These are phyloP conservation scores for Diaphora mendica DNA, from an alignment of 2,888 invertebrate genomes.

Conservation along the genomic window DNA sequence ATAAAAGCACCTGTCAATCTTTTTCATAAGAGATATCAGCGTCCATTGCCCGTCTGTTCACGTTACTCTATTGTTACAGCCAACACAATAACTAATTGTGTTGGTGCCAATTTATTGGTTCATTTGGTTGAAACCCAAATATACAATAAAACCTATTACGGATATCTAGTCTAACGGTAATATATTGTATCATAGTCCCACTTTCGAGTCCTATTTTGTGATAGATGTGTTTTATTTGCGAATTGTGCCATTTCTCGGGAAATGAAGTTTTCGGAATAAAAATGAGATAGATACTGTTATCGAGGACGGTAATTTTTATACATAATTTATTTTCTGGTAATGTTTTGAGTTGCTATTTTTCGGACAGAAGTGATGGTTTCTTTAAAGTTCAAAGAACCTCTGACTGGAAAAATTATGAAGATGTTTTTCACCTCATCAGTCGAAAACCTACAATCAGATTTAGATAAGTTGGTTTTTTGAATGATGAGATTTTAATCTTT, in stretches of 20 bases:
- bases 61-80: constrained; percentile 17
- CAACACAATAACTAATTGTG: constrained; percentile 1
- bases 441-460: not conserved
- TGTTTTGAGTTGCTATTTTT: not conserved
- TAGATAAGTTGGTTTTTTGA: not conserved
- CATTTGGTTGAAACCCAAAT: constrained; percentile 17
- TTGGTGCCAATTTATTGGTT: constrained; percentile 11
- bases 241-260: not conserved
- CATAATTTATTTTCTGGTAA: not conserved
- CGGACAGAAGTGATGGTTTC: not conserved
- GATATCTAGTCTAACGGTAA: constrained; percentile 12
- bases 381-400: not conserved
- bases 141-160: constrained; percentile 19
- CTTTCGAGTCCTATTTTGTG: constrained; percentile 6
- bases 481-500: not conserved
- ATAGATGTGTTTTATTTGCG: constrained; percentile 3
- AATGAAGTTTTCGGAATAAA: not conserved
- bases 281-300: constrained; percentile 3
- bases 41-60: constrained; percentile 8
- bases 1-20: not conserved
- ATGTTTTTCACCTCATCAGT: not conserved
- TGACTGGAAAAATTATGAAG: not conserved
- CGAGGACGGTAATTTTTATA: not conserved
- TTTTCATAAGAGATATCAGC: constrained; percentile 24
- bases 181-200: constrained; percentile 14